These are phyloP conservation scores for Poecile atricapillus DNA, from an alignment of 2,113 vertebrate genomes.

Conservation along the genomic window DNA sequence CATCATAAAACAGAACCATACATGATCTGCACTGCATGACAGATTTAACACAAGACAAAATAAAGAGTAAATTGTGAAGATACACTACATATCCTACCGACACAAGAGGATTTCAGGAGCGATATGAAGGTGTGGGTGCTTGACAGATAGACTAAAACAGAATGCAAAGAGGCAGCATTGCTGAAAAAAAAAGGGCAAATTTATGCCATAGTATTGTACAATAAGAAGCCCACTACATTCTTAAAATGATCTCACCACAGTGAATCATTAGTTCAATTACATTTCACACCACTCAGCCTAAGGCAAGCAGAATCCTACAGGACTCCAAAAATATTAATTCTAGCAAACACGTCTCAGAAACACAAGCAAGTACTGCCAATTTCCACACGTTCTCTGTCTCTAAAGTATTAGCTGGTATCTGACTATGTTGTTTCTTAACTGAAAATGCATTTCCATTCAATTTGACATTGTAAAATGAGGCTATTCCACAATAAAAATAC, in stretches of 20 bases:
- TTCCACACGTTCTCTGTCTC: neutral
- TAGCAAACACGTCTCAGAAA: neutral
- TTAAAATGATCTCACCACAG: slow-evolving; percentile 10
- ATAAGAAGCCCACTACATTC: slow-evolving; percentile 36
- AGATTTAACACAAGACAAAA: neutral
- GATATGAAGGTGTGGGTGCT: slow-evolving; percentile 11
- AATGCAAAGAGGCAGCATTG: neutral
- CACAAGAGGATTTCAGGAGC: neutral
- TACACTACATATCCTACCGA: neutral
- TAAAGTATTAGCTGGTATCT: neutral
- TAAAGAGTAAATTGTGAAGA: neutral
- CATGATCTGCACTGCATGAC: neutral
- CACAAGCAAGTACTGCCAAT: neutral
- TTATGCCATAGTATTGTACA: neutral
- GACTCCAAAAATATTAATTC: slow-evolving; percentile 5
- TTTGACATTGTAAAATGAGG: neutral
- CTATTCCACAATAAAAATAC: neutral
- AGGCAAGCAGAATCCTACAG: slow-evolving; percentile 13
- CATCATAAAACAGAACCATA: neutral
- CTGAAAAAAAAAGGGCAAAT: slow-evolving; percentile 40
- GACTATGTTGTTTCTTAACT: neutral
- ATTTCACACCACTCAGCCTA: slow-evolving; percentile 37
- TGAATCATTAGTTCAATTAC: slow-evolving; percentile 50
- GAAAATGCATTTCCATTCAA: neutral
- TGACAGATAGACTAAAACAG: slow-evolving; percentile 36